Conservation (phyloP, 2,888 invertebrate species). For the Drosophila testacea region DNA sequence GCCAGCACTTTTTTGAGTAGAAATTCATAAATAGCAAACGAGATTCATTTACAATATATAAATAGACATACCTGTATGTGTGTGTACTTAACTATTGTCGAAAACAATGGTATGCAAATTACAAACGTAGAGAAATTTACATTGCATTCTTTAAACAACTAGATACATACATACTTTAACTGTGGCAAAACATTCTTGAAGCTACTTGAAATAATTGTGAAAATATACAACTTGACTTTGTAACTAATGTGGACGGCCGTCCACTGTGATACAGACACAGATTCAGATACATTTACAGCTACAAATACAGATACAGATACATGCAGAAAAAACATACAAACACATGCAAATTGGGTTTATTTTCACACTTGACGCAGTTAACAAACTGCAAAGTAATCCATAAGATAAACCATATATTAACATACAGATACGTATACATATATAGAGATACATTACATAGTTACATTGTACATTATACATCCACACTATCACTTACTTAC, state of each 20-base stretch:
- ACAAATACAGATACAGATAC: constrained; percentile 25
- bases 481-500: constrained; percentile 12
- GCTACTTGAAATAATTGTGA: constrained; percentile 25
- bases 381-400: constrained; percentile 21
- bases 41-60: constrained; percentile 36
- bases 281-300: constrained; percentile 28
- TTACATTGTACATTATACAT: constrained; percentile 22
- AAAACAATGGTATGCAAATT: constrained; percentile 27
- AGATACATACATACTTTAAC: constrained; percentile 18
- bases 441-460: constrained; percentile 9
- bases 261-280: constrained; percentile 62
- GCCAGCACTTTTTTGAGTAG: constrained; percentile 50
- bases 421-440: constrained; percentile 23
- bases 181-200: constrained; percentile 22
- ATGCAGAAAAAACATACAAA: constrained; percentile 24
- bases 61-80: constrained; percentile 20
- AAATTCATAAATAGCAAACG: constrained; percentile 32
- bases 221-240: constrained; percentile 37
- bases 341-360: constrained; percentile 14
- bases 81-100: constrained; percentile 30
- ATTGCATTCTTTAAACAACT: constrained; percentile 14
- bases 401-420: constrained; percentile 26
- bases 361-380: neutral
- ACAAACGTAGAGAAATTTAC: constrained; percentile 6
- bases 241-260: constrained; percentile 64